Evolutionary conservation across 2,888 invertebrate genomes (phyloP), one percentile per base, ranked within the genome.

Genomic region (Callimorpha dominula): DNA sequence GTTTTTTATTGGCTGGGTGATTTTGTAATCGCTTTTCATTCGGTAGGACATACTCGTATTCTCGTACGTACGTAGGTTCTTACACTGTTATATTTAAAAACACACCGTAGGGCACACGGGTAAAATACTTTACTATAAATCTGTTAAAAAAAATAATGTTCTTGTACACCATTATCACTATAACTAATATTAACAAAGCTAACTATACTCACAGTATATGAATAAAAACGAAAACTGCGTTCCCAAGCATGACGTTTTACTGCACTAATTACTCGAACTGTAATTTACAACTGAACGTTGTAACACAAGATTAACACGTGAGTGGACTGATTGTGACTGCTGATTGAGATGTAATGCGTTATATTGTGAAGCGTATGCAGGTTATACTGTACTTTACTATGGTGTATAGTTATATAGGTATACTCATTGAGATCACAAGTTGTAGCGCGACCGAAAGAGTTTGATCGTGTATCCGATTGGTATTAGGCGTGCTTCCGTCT

Each of bases 121-220:
- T 14, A 31, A 31, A 9, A 9, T 46, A 31, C 31, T 60, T 31
- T 60, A 11, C 31, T 31, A 12, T 60, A 4, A 60, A 31, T 31
- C 31, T 31, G 31, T 31, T 31, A 31, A 31, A 31, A 12, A 8
- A 31, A 60, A 12, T 20, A 20, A 12, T 12, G n/a, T 54, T 67
- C 40, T 66, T 52, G 12, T 15, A 9, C 42, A 11, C 12, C 11
- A 42, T 9, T 52, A 43, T 14, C 8, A 54, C 14, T 20, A 20
- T 52, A 11, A 42, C 7, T 14, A 43, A 12, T 43, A 54, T 31
- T 1, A 46, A 46, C 11, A 46, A 46, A 62, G 40, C 4, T 40
- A 54, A 43, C 46, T 20, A 49, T 73, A 76, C 76, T 76, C 46
- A 76, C 76, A 76, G 50, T 43, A 71, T 43, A 60, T 74, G 67